Percentiles rank a stretch among this genome's conserved stretches.
Conservation (phyloP, 35 echinoderm and acorn worm genomes). For the Apostichopus parvimensis region DNA sequence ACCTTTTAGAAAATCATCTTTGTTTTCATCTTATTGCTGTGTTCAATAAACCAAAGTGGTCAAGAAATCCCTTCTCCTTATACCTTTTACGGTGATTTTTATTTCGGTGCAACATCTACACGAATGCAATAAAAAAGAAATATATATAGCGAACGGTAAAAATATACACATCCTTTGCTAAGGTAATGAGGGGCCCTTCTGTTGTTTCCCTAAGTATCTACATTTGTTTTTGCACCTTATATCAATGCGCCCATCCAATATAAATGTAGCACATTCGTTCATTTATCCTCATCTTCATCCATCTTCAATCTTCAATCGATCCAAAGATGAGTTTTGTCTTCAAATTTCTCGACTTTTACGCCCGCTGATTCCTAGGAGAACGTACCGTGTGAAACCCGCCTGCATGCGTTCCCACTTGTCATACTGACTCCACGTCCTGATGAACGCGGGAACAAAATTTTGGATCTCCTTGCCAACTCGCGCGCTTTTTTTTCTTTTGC, state of each 20-base stretch:
- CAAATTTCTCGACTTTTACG: constrained; percentile 60
- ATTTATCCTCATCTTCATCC: constrained; percentile 35
- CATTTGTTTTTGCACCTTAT: constrained; percentile 50
- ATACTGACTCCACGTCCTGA: constrained; percentile 49
- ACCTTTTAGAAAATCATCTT: too few relatives aligned
- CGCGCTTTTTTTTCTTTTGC: constrained; percentile 31
- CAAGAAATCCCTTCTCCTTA: too few relatives aligned
- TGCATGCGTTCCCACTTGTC: constrained; percentile 51
- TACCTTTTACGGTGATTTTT: too few relatives aligned
- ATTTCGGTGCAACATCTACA: too few relatives aligned
- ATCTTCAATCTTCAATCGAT: constrained; percentile 33
- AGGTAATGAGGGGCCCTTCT: constrained; percentile 15
- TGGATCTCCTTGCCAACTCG: constrained; percentile 4
- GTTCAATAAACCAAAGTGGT: not conserved
- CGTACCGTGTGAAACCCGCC: constrained; percentile 42
- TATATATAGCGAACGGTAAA: too few relatives aligned
- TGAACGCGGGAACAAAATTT: constrained; percentile 40
- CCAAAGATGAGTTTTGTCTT: constrained; percentile 53
- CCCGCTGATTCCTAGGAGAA: constrained; percentile 40
- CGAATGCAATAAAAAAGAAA: too few relatives aligned
- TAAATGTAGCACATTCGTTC: constrained; percentile 31
- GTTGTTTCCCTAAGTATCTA: constrained; percentile 27
- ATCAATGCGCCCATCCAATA: constrained; percentile 12
- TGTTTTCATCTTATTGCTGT: too few relatives aligned
- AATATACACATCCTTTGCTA: too few relatives aligned